Percentiles rank a stretch among this genome's conserved stretches.
These are phyloP conservation scores for Eulemur albifrons DNA, from an alignment of 2,797 vertebrate genomes.

Conservation along the genomic window DNA sequence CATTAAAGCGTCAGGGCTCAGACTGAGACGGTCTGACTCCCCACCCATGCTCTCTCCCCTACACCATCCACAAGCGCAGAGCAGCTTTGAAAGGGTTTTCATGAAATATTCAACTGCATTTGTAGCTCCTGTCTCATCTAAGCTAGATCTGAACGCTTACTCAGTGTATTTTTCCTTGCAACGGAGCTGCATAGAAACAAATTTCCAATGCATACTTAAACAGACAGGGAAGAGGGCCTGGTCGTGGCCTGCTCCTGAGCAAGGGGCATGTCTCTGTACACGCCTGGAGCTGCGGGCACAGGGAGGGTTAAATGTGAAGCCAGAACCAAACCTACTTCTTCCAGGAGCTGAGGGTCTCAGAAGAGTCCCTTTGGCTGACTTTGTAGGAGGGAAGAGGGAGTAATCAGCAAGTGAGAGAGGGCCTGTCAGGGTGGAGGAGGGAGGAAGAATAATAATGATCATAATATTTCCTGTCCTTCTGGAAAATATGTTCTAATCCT, in stretches of 20 bases:
- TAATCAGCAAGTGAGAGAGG: not conserved
- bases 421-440: not conserved
- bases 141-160: slow-evolving; percentile 73
- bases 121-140: slow-evolving; percentile 49
- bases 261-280: not conserved
- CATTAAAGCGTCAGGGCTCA: not conserved
- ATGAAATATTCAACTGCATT: slow-evolving; percentile 81
- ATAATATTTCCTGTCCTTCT: not conserved
- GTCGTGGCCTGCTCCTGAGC: not conserved
- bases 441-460: not conserved
- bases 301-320: not conserved
- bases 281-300: fast-evolving
- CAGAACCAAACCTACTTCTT: not conserved
- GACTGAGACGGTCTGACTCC: not conserved
- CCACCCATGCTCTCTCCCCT: not conserved
- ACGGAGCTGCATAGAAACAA: slow-evolving; percentile 55
- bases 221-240: not conserved
- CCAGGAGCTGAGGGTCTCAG: not conserved
- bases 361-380: not conserved
- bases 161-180: slow-evolving; percentile 70
- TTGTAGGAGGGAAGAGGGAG: not conserved
- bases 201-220: slow-evolving; percentile 57
- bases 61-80: not conserved
- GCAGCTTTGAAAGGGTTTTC: slow-evolving; percentile 69
- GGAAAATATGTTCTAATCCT: not conserved